phyloP scores from a whole-genome alignment of 2,888 invertebrate genomes.

The Rugalucina vietnamica region DNA sequence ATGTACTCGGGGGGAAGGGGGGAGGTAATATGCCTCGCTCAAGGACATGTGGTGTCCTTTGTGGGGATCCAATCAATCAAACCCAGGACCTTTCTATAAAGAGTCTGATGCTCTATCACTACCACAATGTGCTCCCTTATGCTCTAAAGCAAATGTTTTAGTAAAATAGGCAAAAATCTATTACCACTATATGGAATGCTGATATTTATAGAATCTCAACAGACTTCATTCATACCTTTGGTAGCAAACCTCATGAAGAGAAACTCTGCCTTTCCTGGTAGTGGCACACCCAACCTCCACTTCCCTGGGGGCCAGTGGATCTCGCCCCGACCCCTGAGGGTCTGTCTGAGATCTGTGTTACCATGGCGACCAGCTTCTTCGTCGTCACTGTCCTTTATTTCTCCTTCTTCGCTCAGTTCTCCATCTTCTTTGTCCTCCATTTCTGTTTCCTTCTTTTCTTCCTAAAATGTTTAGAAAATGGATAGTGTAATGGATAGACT shows the following conservation, averaged over 20 bases:
- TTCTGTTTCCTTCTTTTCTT: not conserved
- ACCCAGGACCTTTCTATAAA: not conserved
- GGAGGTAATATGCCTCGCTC: no score
- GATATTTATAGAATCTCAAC: no score
- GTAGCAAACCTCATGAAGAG: constrained; percentile 91
- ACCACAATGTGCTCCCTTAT: no score
- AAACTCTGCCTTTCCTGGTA: constrained; percentile 87
- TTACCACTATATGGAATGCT: no score
- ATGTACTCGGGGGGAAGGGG: no score
- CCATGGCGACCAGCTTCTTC: constrained; percentile 9
- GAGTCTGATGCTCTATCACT: no score
- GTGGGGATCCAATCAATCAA: no score
- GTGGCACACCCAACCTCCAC: constrained; percentile 89
- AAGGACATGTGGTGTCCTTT: no score
- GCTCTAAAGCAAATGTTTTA: no score
- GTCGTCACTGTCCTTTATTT: constrained; percentile 56
- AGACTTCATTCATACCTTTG: constrained; percentile 85
- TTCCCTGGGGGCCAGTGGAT: constrained; percentile 87
- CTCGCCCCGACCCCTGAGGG: not conserved
- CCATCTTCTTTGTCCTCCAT: constrained; percentile 40
- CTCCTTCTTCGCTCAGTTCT: constrained; percentile 57
- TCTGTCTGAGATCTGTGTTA: not conserved
- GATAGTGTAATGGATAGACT: no score
- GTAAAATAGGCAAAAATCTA: no score
- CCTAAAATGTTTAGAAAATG: no score